These are phyloP conservation scores for Thaumatotibia leucotreta DNA, from an alignment of 1,140 invertebrate species.

Conservation along the genomic window DNA sequence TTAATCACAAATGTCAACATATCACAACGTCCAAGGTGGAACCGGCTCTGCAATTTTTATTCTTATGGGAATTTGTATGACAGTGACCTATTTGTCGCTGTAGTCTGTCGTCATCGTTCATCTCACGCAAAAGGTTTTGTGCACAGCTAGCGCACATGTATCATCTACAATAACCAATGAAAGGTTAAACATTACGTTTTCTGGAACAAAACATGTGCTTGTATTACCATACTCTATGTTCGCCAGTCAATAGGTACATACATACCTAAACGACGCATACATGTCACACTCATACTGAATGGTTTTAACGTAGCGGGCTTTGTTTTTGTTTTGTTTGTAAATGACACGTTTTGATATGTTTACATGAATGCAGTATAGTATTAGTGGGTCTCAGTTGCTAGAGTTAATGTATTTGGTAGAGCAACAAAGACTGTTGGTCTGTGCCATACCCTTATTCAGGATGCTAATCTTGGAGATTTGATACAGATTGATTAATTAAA, in stretches of 20 bases:
- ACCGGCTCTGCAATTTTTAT: constrained; percentile 23
- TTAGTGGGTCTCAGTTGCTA: background rate
- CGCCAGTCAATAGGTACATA: background rate
- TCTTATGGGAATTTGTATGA: constrained; percentile 30
- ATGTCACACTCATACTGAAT: constrained; percentile 5
- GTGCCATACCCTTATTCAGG: background rate
- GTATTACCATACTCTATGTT: background rate
- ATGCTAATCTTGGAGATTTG: background rate
- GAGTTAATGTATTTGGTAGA: background rate
- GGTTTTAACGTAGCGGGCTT: background rate
- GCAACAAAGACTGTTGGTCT: background rate
- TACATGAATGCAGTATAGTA: background rate
- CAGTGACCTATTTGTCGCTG: constrained; percentile 30
- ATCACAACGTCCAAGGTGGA: constrained; percentile 20
- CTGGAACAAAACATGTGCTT: background rate
- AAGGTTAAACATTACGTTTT: background rate
- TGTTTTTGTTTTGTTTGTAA: constrained; percentile 27
- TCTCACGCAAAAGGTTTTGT: constrained; percentile 32
- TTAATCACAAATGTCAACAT: background rate
- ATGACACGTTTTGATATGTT: constrained; percentile 10
- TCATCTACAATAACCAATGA: constrained; percentile 4
- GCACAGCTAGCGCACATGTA: constrained; percentile 41
- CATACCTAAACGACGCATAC: constrained; percentile 9
- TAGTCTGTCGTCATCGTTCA: constrained; percentile 26
- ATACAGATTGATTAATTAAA: background rate